These are phyloP conservation scores for Nothocercus nigrocapillus DNA, from an alignment of 2,113 vertebrate species.

Conservation along the genomic window DNA sequence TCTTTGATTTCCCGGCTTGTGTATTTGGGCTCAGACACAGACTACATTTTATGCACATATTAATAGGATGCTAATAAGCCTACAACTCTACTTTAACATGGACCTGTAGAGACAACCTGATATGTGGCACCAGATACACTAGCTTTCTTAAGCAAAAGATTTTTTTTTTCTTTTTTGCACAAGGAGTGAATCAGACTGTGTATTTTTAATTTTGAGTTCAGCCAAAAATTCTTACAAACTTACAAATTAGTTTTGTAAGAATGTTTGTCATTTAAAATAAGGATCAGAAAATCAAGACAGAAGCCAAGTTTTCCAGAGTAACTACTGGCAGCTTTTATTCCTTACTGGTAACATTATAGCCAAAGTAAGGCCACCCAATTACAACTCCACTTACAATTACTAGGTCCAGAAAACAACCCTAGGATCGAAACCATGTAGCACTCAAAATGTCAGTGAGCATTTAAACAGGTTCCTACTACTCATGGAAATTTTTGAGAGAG, in stretches of 20 bases:
- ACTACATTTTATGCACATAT: constrained; percentile 79
- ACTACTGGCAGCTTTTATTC: not conserved
- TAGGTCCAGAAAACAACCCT: not conserved
- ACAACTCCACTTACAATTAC: not conserved
- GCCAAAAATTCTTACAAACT: not conserved
- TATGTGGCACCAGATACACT: constrained; percentile 57
- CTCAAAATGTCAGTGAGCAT: not conserved
- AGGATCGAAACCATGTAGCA: not conserved
- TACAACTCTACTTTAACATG: constrained; percentile 60
- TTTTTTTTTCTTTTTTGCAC: not conserved
- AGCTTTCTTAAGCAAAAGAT: not conserved
- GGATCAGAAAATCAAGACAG: not conserved
- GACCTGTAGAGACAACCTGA: constrained; percentile 33
- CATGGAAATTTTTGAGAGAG: not conserved
- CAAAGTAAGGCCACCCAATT: not conserved
- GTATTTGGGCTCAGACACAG: constrained; percentile 83
- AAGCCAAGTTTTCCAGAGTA: not conserved
- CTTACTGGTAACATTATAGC: not conserved
- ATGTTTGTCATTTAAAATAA: not conserved
- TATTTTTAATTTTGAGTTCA: not conserved
- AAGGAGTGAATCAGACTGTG: not conserved
- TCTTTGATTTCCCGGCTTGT: constrained; percentile 86
- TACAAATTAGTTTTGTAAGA: not conserved
- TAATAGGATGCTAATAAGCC: constrained; percentile 79
- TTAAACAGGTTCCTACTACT: not conserved